A percentile compares a stretch with the other conserved stretches of the same genome.
These are phyloP conservation scores for Stegophylla sp. DNA, from an alignment of 2,888 invertebrate genomes.

Conservation along the genomic window DNA sequence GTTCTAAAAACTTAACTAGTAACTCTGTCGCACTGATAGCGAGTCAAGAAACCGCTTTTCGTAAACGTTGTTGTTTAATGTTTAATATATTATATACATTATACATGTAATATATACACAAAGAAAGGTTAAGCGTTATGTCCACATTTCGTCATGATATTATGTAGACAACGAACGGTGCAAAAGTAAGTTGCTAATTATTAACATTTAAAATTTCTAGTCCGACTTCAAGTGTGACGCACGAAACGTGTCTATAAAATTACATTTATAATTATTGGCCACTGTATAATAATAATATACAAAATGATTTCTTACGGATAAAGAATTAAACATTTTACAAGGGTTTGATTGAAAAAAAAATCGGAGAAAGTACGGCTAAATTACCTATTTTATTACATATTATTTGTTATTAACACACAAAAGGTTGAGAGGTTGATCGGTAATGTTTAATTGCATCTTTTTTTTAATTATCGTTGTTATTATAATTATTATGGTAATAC, in stretches of 20 bases:
- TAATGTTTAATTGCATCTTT: too few relatives aligned
- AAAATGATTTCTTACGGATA: too few relatives aligned
- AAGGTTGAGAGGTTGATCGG: too few relatives aligned
- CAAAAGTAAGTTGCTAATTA: conserved; percentile 31
- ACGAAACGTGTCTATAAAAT: conserved; percentile 17
- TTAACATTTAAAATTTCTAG: conserved; percentile 24
- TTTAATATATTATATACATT: not conserved
- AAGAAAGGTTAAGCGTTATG: conserved; percentile 31
- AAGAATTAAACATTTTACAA: too few relatives aligned
- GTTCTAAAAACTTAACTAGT: conserved; percentile 24
- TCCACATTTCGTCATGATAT: conserved; percentile 17
- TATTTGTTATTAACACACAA: too few relatives aligned
- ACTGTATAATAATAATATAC: too few relatives aligned
- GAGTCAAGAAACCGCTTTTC: conserved; percentile 26
- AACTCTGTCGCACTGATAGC: not conserved
- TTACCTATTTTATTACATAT: too few relatives aligned
- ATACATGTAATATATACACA: not conserved
- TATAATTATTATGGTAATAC: too few relatives aligned
- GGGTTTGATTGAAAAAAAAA: too few relatives aligned
- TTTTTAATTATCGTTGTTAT: too few relatives aligned
- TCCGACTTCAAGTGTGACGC: conserved; percentile 2
- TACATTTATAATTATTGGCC: conserved; percentile 35
- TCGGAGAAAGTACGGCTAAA: too few relatives aligned
- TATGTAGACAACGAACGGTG: not conserved
- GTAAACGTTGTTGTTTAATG: conserved; percentile 2